A percentile compares a stretch with the other conserved stretches of the same genome.
phyloP scores from a whole-genome alignment of 2,113 vertebrate species.

The Ovis canadensis region DNA sequence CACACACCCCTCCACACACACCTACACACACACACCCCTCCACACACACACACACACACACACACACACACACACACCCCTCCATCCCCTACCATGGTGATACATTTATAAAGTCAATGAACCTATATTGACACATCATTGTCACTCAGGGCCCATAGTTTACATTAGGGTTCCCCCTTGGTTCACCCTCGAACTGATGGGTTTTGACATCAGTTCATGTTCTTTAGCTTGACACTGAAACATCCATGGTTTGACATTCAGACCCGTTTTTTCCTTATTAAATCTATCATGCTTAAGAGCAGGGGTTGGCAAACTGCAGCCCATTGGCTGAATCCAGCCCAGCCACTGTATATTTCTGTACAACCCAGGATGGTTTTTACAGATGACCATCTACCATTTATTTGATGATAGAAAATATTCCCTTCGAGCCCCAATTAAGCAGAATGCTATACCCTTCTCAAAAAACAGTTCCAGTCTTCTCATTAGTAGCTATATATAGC shows the following conservation, averaged over 20 bases:
- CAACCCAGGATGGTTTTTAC: neutral
- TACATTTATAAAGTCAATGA: fast-evolving
- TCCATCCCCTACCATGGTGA: neutral
- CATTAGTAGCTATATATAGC: neutral
- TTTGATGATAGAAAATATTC: neutral
- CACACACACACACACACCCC: neutral
- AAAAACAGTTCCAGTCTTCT: neutral
- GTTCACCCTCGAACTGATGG: neutral
- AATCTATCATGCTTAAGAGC: neutral
- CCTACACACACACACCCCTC: too few relatives aligned
- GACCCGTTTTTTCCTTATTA: neutral
- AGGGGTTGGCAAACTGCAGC: neutral
- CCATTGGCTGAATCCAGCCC: neutral
- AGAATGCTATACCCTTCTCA: neutral
- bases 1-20: too few relatives aligned
- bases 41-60: too few relatives aligned
- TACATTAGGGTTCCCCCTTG: neutral
- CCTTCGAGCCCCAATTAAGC: neutral
- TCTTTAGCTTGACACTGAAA: neutral
- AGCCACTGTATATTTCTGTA: neutral
- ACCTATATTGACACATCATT: fast-evolving
- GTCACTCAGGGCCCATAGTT: neutral
- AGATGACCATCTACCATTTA: neutral
- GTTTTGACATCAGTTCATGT: neutral
- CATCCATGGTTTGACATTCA: neutral